These are phyloP conservation scores for Eulithis testata DNA, from an alignment of 2,888 invertebrate species.

Conservation along the genomic window DNA sequence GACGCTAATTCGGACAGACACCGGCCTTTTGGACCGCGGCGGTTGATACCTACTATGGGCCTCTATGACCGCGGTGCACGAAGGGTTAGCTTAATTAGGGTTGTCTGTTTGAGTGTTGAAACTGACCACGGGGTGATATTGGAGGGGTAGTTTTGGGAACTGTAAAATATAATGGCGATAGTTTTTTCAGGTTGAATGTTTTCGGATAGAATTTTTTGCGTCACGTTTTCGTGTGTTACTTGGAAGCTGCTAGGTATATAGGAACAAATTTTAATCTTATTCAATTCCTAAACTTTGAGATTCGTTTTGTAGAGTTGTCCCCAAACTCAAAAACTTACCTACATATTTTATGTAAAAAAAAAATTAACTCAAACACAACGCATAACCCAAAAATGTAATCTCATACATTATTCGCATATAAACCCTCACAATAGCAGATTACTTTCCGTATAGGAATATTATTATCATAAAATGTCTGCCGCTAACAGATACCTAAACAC, in stretches of 20 bases:
- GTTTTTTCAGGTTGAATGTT: background rate
- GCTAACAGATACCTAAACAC: conserved; percentile 51
- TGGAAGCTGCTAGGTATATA: too few relatives aligned
- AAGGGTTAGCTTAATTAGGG: conserved; percentile 38
- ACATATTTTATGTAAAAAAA: too few relatives aligned
- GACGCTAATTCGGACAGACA: conserved; percentile 74
- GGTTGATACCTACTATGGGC: conserved; percentile 4
- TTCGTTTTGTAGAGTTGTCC: too few relatives aligned
- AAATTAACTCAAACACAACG: conserved; percentile 2
- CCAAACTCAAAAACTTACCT: too few relatives aligned
- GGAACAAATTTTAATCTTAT: too few relatives aligned
- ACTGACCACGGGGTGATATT: conserved; percentile 20
- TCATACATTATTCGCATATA: conserved; percentile 57
- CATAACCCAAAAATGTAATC: conserved; percentile 47
- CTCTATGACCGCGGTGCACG: conserved; percentile 17
- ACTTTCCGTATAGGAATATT: conserved; percentile 66
- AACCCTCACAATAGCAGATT: conserved; percentile 53
- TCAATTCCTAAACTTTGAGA: too few relatives aligned
- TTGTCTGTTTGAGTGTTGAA: conserved; percentile 22
- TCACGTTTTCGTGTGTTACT: too few relatives aligned
- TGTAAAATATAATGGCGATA: background rate
- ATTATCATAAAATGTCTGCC: conserved; percentile 71
- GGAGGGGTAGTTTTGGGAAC: conserved; percentile 9
- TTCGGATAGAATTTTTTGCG: too few relatives aligned
- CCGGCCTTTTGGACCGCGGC: conserved; percentile 32